These are phyloP conservation scores for Oxyruncus cristatus DNA, from an alignment of 2,113 vertebrate species.

Conservation along the genomic window DNA sequence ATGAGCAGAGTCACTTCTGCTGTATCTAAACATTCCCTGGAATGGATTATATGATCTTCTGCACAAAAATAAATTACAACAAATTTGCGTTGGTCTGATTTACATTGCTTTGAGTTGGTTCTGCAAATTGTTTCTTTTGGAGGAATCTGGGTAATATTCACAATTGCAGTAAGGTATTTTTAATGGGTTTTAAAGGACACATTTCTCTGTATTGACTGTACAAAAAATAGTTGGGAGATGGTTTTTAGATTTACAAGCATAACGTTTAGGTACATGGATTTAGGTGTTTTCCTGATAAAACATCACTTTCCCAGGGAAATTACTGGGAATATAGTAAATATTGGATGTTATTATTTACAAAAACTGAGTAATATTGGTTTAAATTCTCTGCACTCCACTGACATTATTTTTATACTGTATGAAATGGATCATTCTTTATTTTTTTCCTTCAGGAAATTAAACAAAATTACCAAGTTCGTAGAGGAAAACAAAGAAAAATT, in stretches of 20 bases:
- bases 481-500: slow-evolving; percentile 92
- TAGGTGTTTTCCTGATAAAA: background rate
- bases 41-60: background rate
- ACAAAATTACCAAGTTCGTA: slow-evolving; percentile 84
- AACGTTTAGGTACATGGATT: background rate
- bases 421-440: background rate
- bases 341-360: background rate
- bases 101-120: too few species aligned
- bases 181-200: background rate
- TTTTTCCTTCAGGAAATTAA: slow-evolving; percentile 78
- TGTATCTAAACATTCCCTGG: background rate
- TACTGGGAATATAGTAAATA: background rate
- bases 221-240: background rate
- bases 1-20: background rate
- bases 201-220: background rate
- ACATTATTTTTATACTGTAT: background rate
- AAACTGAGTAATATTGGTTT: background rate
- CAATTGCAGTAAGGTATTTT: too few species aligned
- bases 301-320: background rate
- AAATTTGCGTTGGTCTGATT: background rate
- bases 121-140: background rate
- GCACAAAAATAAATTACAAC: background rate
- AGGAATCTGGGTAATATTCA: background rate
- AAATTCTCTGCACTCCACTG: background rate
- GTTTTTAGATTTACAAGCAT: background rate